A percentile compares a stretch with the other conserved stretches of the same genome.
These are phyloP conservation scores for Labroides dimidiatus DNA, from an alignment of 2,797 vertebrate species.

Conservation along the genomic window DNA sequence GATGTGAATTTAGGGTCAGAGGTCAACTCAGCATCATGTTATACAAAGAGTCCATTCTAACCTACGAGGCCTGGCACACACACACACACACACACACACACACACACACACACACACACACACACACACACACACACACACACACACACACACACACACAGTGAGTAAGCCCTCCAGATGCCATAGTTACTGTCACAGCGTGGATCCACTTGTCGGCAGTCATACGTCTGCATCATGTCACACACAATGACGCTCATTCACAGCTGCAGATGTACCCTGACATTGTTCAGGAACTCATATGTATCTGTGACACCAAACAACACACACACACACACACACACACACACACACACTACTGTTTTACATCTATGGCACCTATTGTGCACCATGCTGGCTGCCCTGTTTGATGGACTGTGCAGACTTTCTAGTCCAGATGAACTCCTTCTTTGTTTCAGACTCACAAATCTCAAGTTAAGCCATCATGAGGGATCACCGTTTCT, in stretches of 20 bases:
- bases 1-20: constrained; percentile 39
- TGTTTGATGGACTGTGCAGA: constrained; percentile 52
- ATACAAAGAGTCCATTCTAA: constrained; percentile 68
- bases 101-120: constrained; percentile 36
- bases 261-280: constrained; percentile 47
- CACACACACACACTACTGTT: constrained; percentile 56
- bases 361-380: constrained; percentile 50
- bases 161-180: constrained; percentile 50
- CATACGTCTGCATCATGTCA: constrained; percentile 61
- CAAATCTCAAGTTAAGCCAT: constrained; percentile 49
- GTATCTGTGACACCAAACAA: constrained; percentile 62
- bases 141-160: constrained; percentile 32
- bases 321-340: constrained; percentile 70
- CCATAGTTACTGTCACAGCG: constrained; percentile 67
- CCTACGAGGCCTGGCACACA: constrained; percentile 15
- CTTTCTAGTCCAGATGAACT: constrained; percentile 23
- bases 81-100: constrained; percentile 32
- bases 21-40: constrained; percentile 52
- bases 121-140: constrained; percentile 34
- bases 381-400: constrained; percentile 20
- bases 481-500: constrained; percentile 24
- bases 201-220: constrained; percentile 71
- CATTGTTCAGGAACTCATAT: constrained; percentile 60
- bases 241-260: constrained; percentile 69
- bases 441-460: constrained; percentile 37